phyloP scores from a whole-genome alignment of 2,888 invertebrate species.

The Archaeoteleia sp. region DNA sequence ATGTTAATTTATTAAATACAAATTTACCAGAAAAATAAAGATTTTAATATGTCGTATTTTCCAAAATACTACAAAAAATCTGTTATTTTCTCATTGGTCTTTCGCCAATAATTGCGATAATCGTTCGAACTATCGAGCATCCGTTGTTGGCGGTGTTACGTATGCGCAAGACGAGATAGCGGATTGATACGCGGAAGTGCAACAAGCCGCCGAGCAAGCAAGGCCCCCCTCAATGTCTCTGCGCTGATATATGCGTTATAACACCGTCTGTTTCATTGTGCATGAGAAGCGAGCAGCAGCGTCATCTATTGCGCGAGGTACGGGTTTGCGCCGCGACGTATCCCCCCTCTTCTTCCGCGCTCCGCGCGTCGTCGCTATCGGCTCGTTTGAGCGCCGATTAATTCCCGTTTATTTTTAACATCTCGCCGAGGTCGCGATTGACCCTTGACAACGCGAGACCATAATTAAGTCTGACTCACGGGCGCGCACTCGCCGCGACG shows the following conservation, averaged over 20 bases:
- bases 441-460: slow-evolving; percentile 53
- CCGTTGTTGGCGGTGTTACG: slow-evolving; percentile 53
- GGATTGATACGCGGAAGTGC: slow-evolving; percentile 70
- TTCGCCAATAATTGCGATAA: slow-evolving; percentile 57
- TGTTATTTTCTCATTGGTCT: no score
- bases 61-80: no score
- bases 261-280: slow-evolving; percentile 54
- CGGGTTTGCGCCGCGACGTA: no score
- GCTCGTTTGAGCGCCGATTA: slow-evolving; percentile 45
- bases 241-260: slow-evolving; percentile 62
- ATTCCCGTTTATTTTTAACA: slow-evolving; percentile 54
- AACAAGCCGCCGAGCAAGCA: slow-evolving; percentile 66
- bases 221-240: slow-evolving; percentile 70
- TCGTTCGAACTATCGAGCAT: slow-evolving; percentile 47
- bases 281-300: slow-evolving; percentile 44
- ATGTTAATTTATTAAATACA: no score
- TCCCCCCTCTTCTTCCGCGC: slow-evolving; percentile 1
- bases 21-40: no score
- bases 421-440: slow-evolving; percentile 52
- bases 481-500: slow-evolving; percentile 35
- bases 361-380: slow-evolving; percentile 48
- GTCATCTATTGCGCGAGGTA: slow-evolving; percentile 38
- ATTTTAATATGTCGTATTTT: no score
- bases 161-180: slow-evolving; percentile 61
- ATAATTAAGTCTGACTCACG: slow-evolving; percentile 50